These are phyloP conservation scores for Burhinus oedicnemus DNA, from an alignment of 2,113 vertebrate species.

Conservation along the genomic window DNA sequence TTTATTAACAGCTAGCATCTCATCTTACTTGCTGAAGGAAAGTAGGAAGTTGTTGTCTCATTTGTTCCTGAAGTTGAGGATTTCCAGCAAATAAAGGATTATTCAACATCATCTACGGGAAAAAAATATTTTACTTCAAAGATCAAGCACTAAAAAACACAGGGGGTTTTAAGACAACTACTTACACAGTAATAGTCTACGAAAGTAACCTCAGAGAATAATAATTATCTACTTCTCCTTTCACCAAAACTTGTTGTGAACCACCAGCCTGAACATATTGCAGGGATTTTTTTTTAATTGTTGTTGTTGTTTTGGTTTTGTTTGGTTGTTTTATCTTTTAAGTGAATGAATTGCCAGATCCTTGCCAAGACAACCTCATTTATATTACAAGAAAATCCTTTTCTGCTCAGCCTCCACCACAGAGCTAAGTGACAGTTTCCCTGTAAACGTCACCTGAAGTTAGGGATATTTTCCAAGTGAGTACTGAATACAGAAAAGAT, in stretches of 20 bases:
- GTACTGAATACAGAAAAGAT: not conserved
- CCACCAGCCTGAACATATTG: not conserved
- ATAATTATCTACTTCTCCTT: not conserved
- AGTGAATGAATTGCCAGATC: not conserved
- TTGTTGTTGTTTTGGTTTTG: not conserved
- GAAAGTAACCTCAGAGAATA: not conserved
- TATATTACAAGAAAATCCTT: not conserved
- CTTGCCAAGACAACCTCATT: not conserved
- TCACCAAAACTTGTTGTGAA: not conserved
- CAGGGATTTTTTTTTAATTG: not conserved
- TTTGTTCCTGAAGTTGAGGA: conserved; percentile 90
- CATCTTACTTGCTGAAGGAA: conserved; percentile 89
- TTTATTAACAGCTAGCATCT: conserved; percentile 41
- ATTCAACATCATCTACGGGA: conserved; percentile 89
- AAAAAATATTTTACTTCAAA: conserved; percentile 70
- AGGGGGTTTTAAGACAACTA: not conserved
- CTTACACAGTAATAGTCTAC: not conserved
- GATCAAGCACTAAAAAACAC: not conserved
- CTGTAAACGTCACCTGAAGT: not conserved
- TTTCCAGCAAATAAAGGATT: conserved; percentile 92
- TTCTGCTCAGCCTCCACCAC: not conserved
- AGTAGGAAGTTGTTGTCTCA: conserved; percentile 89
- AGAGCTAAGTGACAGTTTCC: not conserved
- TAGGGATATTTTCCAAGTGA: not conserved
- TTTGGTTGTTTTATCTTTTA: not conserved